Conservation (phyloP, 2,888 invertebrate genomes). For the Andrena flavipes region DNA sequence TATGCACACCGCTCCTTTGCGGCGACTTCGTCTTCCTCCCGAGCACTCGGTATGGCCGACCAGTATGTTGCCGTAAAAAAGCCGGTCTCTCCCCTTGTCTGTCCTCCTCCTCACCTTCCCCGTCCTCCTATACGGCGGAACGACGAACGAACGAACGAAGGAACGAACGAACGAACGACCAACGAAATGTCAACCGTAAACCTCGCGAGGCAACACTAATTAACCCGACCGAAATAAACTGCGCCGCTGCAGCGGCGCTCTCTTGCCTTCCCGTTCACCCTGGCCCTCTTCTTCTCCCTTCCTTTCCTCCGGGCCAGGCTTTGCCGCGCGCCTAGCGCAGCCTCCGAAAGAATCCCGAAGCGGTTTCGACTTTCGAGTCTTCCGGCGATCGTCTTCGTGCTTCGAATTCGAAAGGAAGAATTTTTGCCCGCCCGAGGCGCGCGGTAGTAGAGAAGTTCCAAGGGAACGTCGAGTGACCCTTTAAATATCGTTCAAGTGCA, state of each 20-base stretch:
- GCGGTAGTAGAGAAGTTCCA: not conserved
- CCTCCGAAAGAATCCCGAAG: constrained; percentile 48
- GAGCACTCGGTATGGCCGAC: constrained; percentile 77
- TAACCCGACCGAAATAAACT: constrained; percentile 85
- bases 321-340: constrained; percentile 40
- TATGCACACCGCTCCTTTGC: constrained; percentile 37
- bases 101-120: constrained; percentile 66
- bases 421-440: constrained; percentile 24
- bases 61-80: constrained; percentile 82
- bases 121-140: constrained; percentile 64
- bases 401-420: constrained; percentile 28
- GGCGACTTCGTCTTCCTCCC: constrained; percentile 67
- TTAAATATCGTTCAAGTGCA: not conserved
- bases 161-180: constrained; percentile 73
- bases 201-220: constrained; percentile 85
- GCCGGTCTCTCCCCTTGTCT: constrained; percentile 74
- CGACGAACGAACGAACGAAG: constrained; percentile 69
- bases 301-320: constrained; percentile 33
- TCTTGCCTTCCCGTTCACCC: constrained; percentile 58
- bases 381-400: constrained; percentile 23
- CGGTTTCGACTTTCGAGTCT: constrained; percentile 20
- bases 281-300: constrained; percentile 34
- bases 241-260: constrained; percentile 75
- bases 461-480: not conserved
- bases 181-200: constrained; percentile 85